A percentile compares a stretch with the other conserved stretches of the same genome.
Evolutionary conservation across 2,797 vertebrate species (phyloP).

Genomic region (Paguma larvata): DNA sequence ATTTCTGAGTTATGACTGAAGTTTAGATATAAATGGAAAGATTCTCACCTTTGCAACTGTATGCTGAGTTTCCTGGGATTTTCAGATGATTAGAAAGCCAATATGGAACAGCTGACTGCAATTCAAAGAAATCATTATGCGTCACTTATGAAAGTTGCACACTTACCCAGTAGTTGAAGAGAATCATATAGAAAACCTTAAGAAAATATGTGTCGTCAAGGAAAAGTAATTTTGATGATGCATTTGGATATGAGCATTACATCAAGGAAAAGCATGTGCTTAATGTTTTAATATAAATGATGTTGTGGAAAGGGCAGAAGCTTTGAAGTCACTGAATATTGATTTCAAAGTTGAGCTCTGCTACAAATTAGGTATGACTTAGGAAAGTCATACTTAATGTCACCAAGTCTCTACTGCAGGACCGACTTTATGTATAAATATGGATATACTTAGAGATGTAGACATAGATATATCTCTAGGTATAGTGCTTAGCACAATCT

Average conservation of each 20-base stretch:
- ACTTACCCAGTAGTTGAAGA: not conserved
- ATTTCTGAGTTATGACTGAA: not conserved
- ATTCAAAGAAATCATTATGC: not conserved
- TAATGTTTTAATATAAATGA: conserved; percentile 16
- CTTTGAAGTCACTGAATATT: conserved; percentile 28
- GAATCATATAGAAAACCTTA: not conserved
- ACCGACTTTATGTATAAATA: not conserved
- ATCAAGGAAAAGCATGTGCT: not conserved
- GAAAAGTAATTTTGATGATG: conserved; percentile 54
- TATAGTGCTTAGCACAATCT: not conserved
- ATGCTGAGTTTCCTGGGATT: conserved; percentile 11
- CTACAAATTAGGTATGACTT: not conserved
- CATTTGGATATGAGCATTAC: not conserved
- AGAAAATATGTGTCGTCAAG: conserved; percentile 46
- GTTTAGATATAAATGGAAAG: not conserved
- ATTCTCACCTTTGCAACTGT: not conserved
- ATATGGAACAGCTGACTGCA: not conserved
- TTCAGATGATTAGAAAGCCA: conserved; percentile 6
- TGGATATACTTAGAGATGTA: not conserved
- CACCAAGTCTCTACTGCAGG: not conserved
- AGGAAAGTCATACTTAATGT: not conserved
- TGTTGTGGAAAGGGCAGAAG: not conserved
- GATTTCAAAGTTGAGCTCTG: not conserved
- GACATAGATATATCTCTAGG: not conserved
- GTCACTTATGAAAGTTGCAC: not conserved